Percentiles rank a stretch among this genome's conserved stretches.
These are phyloP conservation scores for Psettodes erumei DNA, from an alignment of 2,113 vertebrate species.

Conservation along the genomic window DNA sequence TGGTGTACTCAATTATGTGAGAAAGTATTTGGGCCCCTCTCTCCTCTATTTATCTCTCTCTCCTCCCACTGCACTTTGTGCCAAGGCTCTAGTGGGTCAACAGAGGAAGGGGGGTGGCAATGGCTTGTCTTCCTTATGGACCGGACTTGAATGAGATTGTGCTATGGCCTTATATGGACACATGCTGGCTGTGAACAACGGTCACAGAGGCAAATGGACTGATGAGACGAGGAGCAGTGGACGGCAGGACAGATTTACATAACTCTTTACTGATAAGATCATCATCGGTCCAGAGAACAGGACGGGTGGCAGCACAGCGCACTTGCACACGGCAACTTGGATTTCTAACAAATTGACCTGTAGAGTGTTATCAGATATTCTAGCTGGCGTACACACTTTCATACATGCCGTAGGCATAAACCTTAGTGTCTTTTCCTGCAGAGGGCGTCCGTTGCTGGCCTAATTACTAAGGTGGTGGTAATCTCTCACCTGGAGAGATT, in stretches of 20 bases:
- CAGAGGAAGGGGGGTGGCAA: slow-evolving; percentile 30
- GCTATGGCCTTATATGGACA: slow-evolving; percentile 72
- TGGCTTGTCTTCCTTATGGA: slow-evolving; percentile 64
- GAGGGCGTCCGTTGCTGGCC: slow-evolving; percentile 26
- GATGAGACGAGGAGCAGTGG: slow-evolving; percentile 28
- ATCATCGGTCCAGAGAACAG: slow-evolving; percentile 14
- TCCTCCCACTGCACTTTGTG: slow-evolving; percentile 56
- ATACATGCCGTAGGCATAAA: slow-evolving; percentile 62
- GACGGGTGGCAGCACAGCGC: slow-evolving; percentile 47
- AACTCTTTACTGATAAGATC: slow-evolving; percentile 30
- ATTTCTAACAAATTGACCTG: slow-evolving; percentile 30
- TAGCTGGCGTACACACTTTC: slow-evolving; percentile 49
- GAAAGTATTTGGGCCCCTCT: slow-evolving; percentile 60
- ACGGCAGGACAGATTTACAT: slow-evolving; percentile 42
- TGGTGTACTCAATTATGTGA: slow-evolving; percentile 65
- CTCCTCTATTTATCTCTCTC: slow-evolving; percentile 29
- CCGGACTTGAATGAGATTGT: slow-evolving; percentile 56
- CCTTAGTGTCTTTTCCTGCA: slow-evolving; percentile 56
- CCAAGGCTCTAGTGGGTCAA: slow-evolving; percentile 58
- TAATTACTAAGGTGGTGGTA: slow-evolving; percentile 31
- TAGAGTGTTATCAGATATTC: slow-evolving; percentile 25
- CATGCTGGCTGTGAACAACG: slow-evolving; percentile 32
- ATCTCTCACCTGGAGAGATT: slow-evolving; percentile 28
- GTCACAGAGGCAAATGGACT: neutral
- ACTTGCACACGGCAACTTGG: slow-evolving; percentile 43